These are phyloP conservation scores for Liopterus haemorrhoidalis DNA, from an alignment of 2,888 invertebrate genomes.

Conservation along the genomic window DNA sequence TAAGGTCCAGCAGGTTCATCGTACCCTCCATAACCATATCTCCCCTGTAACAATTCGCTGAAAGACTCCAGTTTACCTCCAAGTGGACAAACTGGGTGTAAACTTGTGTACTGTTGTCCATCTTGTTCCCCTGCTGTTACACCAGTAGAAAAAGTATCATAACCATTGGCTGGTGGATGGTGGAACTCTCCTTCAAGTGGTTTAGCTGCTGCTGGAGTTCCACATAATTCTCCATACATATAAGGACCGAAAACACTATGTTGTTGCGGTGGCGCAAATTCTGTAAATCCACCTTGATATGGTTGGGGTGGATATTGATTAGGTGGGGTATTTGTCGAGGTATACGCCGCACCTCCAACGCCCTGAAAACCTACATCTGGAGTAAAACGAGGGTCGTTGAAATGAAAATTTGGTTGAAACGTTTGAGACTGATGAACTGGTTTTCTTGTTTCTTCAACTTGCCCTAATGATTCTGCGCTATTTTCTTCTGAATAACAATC, in stretches of 20 bases:
- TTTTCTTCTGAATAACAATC: conserved; percentile 55
- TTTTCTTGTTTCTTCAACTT: background rate
- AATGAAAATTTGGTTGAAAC: conserved; percentile 40
- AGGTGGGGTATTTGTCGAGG: conserved; percentile 34
- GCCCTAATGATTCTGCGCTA: conserved; percentile 3
- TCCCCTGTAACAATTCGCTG: conserved; percentile 55
- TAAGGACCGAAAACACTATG: conserved; percentile 34
- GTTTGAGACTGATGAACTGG: conserved; percentile 39
- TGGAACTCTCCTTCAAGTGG: conserved; percentile 26
- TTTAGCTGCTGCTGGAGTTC: conserved; percentile 34
- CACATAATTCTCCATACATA: conserved; percentile 17
- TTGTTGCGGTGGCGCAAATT: conserved; percentile 45
- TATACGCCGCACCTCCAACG: no score
- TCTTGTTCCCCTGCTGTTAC: conserved; percentile 49
- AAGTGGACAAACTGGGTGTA: conserved; percentile 59
- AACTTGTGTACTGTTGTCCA: conserved; percentile 60
- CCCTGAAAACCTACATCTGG: conserved; percentile 39
- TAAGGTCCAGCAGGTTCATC: conserved; percentile 46
- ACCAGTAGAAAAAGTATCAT: conserved; percentile 36
- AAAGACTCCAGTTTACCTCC: conserved; percentile 67
- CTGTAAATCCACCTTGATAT: conserved; percentile 40
- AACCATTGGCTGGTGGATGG: conserved; percentile 42
- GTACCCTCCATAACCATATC: conserved; percentile 50
- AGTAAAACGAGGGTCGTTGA: conserved; percentile 41
- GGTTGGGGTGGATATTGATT: conserved; percentile 39